Percentiles rank a stretch among this genome's conserved stretches.
Conservation (phyloP, 2,797 vertebrate species). For the Caiman crocodilus region DNA sequence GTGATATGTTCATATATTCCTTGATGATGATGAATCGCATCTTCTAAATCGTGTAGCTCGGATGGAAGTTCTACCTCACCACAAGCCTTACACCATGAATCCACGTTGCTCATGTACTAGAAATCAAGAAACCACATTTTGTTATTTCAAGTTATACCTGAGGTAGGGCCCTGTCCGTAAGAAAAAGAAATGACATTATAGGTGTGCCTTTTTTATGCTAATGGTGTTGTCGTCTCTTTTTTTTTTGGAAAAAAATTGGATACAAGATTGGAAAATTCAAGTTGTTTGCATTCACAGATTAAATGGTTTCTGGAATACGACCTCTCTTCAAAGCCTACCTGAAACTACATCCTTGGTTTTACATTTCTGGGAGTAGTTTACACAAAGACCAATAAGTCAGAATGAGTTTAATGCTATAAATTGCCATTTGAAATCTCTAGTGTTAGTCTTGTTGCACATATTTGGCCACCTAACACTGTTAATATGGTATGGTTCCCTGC, state of each 20-base stretch:
- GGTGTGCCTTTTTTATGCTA: too few species aligned
- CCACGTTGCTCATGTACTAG: conserved; percentile 98
- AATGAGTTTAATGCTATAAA: too few species aligned
- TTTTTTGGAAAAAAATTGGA: too few species aligned
- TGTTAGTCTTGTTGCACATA: too few species aligned
- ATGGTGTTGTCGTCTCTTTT: too few species aligned
- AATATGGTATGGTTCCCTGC: too few species aligned
- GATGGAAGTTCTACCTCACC: conserved; percentile 97
- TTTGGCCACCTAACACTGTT: too few species aligned
- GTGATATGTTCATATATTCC: conserved; percentile 98
- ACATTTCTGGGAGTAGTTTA: neutral
- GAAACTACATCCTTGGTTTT: neutral
- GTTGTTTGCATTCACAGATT: neutral
- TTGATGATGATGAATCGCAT: conserved; percentile 98
- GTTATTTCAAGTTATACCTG: neutral
- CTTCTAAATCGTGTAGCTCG: conserved; percentile 97
- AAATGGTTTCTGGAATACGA: neutral
- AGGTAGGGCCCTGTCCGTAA: neutral
- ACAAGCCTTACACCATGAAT: conserved; percentile 98
- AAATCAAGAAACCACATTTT: neutral
- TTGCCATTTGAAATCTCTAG: too few species aligned
- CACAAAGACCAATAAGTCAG: neutral
- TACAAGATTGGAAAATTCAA: too few species aligned
- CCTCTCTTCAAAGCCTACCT: neutral
- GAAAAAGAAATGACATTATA: neutral